phyloP scores from a whole-genome alignment of 2,113 vertebrate species.

The Tichodroma muraria region DNA sequence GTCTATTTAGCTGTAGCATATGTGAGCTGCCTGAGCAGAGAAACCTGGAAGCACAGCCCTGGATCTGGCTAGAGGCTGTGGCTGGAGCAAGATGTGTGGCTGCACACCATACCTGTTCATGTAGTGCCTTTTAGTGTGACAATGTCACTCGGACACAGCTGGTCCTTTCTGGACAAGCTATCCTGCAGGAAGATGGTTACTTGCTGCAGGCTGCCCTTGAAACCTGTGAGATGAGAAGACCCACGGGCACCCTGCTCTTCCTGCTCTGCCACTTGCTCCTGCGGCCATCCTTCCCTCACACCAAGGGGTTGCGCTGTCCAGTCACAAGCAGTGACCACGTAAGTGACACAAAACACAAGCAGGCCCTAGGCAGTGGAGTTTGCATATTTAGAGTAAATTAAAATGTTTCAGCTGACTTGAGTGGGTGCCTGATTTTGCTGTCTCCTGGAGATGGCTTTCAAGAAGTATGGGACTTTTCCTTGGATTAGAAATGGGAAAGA shows the following conservation, averaged over 20 bases:
- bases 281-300: neutral
- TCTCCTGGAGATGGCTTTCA: neutral
- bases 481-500: neutral
- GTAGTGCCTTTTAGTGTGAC: no score
- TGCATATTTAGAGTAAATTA: neutral
- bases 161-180: neutral
- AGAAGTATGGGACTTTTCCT: neutral
- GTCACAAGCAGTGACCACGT: neutral
- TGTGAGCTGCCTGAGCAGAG: neutral
- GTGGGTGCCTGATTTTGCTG: neutral
- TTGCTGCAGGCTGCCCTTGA: neutral
- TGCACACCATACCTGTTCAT: neutral
- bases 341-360: neutral
- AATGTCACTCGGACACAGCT: accelerated
- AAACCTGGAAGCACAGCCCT: neutral
- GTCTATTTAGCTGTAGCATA: neutral
- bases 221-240: neutral
- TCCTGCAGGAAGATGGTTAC: neutral
- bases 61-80: neutral
- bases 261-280: neutral
- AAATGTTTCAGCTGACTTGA: neutral
- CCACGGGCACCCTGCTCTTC: neutral
- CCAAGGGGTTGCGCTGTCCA: no score
- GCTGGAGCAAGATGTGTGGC: neutral
- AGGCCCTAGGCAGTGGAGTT: neutral